A percentile compares a stretch with the other conserved stretches of the same genome.
phyloP scores from a whole-genome alignment of 2,888 invertebrate species.

The Idaea straminata region DNA sequence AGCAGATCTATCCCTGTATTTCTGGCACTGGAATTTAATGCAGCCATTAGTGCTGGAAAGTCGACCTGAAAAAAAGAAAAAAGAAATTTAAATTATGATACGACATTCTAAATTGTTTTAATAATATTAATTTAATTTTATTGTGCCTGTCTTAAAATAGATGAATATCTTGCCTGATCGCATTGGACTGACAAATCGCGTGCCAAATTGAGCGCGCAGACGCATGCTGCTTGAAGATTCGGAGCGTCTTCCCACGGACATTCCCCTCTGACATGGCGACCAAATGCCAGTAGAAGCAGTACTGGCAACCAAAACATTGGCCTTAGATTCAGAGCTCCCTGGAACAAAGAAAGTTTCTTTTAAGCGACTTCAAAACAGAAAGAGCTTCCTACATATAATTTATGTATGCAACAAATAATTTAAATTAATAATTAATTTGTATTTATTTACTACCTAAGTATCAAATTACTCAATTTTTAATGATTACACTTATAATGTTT shows the following conservation, averaged over 20 bases:
- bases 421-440: too few species aligned
- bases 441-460: too few species aligned
- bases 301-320: conserved; percentile 42
- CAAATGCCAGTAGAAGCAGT: conserved; percentile 39
- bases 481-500: too few species aligned
- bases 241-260: conserved; percentile 92
- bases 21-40: conserved; percentile 85
- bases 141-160: neutral
- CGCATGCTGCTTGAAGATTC: conserved; percentile 89
- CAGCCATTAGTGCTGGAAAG: conserved; percentile 86
- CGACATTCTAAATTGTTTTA: neutral
- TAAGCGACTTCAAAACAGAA: conserved; percentile 3
- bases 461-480: too few species aligned
- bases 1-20: conserved; percentile 88
- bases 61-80: conserved; percentile 80
- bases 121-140: neutral
- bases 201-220: conserved; percentile 92
- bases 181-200: conserved; percentile 93
- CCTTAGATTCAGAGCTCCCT: conserved; percentile 40
- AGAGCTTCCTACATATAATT: neutral
- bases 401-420: too few species aligned
- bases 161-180: conserved; percentile 82
- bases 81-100: conserved; percentile 5
- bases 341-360: conserved; percentile 32
- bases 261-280: conserved; percentile 74